These are phyloP conservation scores for Boloria euphrosyne DNA, from an alignment of 2,888 invertebrate species.

Conservation along the genomic window DNA sequence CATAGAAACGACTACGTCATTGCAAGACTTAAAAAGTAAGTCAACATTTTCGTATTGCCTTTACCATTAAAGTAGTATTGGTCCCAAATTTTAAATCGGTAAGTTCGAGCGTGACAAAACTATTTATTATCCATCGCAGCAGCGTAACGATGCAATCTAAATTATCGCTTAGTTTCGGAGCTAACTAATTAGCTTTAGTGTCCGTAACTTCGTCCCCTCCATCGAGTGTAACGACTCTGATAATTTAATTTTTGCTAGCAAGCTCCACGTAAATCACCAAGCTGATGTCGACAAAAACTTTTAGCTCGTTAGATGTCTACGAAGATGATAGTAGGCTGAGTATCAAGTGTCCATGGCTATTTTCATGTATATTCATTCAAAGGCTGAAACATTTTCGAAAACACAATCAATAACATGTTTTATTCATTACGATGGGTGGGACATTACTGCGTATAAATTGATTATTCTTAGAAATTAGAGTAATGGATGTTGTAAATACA, in stretches of 20 bases:
- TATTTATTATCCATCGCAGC: slow-evolving; percentile 44
- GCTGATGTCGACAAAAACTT: slow-evolving; percentile 54
- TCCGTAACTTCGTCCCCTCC: slow-evolving; percentile 54
- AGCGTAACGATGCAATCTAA: slow-evolving; percentile 52
- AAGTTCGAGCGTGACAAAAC: slow-evolving; percentile 33
- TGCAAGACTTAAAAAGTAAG: slow-evolving; percentile 7
- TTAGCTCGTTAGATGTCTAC: slow-evolving; percentile 46
- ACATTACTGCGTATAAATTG: slow-evolving; percentile 56
- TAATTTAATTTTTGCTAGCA: slow-evolving; percentile 64
- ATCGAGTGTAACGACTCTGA: slow-evolving; percentile 54
- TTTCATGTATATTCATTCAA: slow-evolving; percentile 7
- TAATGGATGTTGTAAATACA: slow-evolving; percentile 53
- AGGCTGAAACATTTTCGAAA: slow-evolving; percentile 9
- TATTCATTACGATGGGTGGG: slow-evolving; percentile 56
- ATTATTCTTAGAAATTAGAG: slow-evolving; percentile 46
- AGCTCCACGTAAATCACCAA: slow-evolving; percentile 43
- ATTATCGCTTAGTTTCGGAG: slow-evolving; percentile 70
- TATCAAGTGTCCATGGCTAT: slow-evolving; percentile 7
- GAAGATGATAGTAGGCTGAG: slow-evolving; percentile 38
- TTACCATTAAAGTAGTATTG: slow-evolving; percentile 3
- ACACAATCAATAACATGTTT: slow-evolving; percentile 24
- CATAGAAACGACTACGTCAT: slow-evolving; percentile 5
- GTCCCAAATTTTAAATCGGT: slow-evolving; percentile 18
- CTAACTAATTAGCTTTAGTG: slow-evolving; percentile 70
- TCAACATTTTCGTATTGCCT: slow-evolving; percentile 2